Evolutionary conservation across 2,797 vertebrate species (phyloP), one percentile per base, ranked within the genome.

Genomic region (Acanthurus tractus): DNA sequence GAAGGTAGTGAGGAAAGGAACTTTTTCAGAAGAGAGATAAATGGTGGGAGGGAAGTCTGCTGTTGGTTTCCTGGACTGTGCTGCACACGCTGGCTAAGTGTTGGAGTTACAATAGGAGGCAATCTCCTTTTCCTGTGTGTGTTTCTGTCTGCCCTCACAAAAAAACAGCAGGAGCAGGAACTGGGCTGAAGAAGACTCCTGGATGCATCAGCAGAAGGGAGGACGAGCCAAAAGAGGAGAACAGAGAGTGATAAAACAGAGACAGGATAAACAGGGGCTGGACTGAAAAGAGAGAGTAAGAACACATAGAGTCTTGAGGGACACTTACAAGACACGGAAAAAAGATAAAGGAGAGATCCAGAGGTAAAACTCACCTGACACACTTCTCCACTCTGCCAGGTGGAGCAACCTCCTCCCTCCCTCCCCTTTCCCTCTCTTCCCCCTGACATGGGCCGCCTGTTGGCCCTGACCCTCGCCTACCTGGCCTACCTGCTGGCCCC

Each of bases 381-480:
- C 34, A 70, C 73, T 80, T 72, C 53, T 76, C 64, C 20, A 5
- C 59, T 76, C 81, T 74, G 49, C 69, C 70, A 85, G 49, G 78
- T 82, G 81, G 48, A 75, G 45, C 44, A 23, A 25, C 65, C 62
- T 81, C 72, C 64, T 70, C 68, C 61, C 55, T 76, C 65, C 59
- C 36, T 52, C 50, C 46, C 50, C 29, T 65, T 65, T 1, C 56
- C 22, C 52, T 64, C 69, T 67, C 63, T 56, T 29, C 58, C 70
- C 64, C 70, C 66, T 78, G 84, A 82, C 76, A 95, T 95, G 95
- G 90, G 84, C 84, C 80, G 86, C 78, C 86, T 86, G 78, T 76
- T 90, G 78, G 81, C 81, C 70, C 81, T 92, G 78, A 79, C 70
- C 59, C 53, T 91, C 0, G 77, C 83, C 81, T 84, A 85, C 82